Base-by-base conservation (phyloP, 1,140 invertebrate species). In the Tyrophagus putrescentiae region DNA sequence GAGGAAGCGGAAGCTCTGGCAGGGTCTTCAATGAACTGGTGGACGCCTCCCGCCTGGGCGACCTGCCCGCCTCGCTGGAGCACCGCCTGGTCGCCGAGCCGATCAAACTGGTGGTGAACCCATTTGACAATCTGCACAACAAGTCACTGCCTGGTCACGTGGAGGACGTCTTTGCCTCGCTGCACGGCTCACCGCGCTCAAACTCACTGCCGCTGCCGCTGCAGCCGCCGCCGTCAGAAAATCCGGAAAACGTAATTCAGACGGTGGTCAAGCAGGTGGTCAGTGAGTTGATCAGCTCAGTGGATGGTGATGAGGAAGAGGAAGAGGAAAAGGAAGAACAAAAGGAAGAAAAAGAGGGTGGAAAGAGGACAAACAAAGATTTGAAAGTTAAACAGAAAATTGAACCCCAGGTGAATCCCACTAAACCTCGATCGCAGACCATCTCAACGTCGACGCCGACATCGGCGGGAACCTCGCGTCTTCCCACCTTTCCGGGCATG, bases 61-160 rank as follows among this genome's bases (percentile, higher is more conserved):
- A 39, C 13, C 36, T 39, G 36, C 36, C 36, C 13, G 13, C 36
- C 13, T 39, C 36, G 31, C 23, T 48, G 21, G 45, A 48, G 23
- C 45, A 7, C 7, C 23, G 23, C 7, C 45, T 6, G 45, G 45
- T 7, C 7, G 45, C 23, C 7, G 7, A 21, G 9, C 7, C 45
- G 31, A 48, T 48, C 21, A 48, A 48, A 7, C 31, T 48, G 21
- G 45, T 48, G 45, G 45, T 48, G 7, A 48, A 48, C 31, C 45
- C 45, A 48, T 48, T 48, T 21, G 45, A 48, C 31, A 21, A 7
- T 7, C 18, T 48, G 31, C 7, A 48, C 7, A 7, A 48, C 31
- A 18, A 7, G 23, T 21, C 45, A 48, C 7, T n/a, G n/a, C n/a
- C n/a, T n/a, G n/a, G n/a, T n/a, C n/a, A n/a, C n/a, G n/a, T n/a